Percentiles rank a stretch among this genome's conserved stretches.
These are phyloP conservation scores for Columba janthina DNA, from an alignment of 2,113 vertebrate genomes.

Conservation along the genomic window DNA sequence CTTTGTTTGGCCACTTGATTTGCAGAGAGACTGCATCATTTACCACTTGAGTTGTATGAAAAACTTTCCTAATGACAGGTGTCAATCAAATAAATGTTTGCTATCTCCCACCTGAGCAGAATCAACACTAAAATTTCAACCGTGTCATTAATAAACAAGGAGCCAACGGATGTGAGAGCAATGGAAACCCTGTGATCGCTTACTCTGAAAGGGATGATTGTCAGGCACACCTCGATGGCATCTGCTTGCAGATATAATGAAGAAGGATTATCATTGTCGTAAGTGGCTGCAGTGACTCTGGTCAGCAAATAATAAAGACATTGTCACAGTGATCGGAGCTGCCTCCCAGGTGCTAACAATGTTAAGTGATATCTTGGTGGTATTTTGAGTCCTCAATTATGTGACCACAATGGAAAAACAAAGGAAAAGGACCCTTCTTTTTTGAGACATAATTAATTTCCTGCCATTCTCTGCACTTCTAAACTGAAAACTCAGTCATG, in stretches of 20 bases:
- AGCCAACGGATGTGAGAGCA: not conserved
- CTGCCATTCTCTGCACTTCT: not conserved
- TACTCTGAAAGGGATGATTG: constrained; percentile 74
- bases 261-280: constrained; percentile 80
- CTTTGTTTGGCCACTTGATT: not conserved
- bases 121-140: not conserved
- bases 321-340: not conserved
- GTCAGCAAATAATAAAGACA: constrained; percentile 75
- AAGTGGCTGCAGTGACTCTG: constrained; percentile 69
- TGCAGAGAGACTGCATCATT: not conserved
- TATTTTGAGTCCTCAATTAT: constrained; percentile 4
- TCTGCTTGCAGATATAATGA: constrained; percentile 81
- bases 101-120: not conserved
- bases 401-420: not conserved
- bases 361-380: constrained; percentile 22
- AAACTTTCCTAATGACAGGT: not conserved
- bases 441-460: constrained; percentile 9
- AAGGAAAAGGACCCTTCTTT: not conserved
- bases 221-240: constrained; percentile 76
- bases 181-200: constrained; percentile 70
- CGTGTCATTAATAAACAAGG: constrained; percentile 41
- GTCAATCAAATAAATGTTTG: constrained; percentile 14
- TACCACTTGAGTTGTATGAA: not conserved
- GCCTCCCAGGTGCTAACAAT: not conserved
- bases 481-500: not conserved